A percentile compares a stretch with the other conserved stretches of the same genome.
phyloP scores from a whole-genome alignment of 1,140 invertebrate genomes.

The Vanessa tameamea region DNA sequence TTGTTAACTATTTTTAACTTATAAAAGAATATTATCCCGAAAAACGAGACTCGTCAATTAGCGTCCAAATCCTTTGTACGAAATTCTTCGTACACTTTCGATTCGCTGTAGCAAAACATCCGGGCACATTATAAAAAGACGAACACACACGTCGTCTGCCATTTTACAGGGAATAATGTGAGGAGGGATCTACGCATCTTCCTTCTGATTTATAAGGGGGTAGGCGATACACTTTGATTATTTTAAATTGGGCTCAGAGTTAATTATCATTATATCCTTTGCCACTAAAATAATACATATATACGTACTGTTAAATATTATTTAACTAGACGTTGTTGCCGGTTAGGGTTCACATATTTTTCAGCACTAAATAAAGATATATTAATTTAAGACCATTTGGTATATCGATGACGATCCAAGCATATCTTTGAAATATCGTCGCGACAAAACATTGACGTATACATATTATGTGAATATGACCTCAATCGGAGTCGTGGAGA shows the following conservation, averaged over 20 bases:
- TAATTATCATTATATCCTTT: neutral
- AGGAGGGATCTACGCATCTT: constrained; percentile 6
- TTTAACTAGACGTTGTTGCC: too few relatives aligned
- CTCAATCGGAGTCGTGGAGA: too few relatives aligned
- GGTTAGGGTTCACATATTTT: too few relatives aligned
- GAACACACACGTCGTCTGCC: neutral
- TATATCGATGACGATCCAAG: too few relatives aligned
- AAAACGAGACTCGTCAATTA: neutral
- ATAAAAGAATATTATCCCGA: neutral
- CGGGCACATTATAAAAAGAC: constrained; percentile 28
- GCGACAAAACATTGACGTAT: too few relatives aligned
- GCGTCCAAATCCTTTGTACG: neutral
- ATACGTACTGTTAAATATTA: too few relatives aligned
- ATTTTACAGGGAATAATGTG: constrained; percentile 15
- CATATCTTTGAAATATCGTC: too few relatives aligned
- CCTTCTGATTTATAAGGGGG: constrained; percentile 10
- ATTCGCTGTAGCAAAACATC: constrained; percentile 26
- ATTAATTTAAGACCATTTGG: too few relatives aligned
- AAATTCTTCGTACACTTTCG: constrained; percentile 17
- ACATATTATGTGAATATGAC: too few relatives aligned
- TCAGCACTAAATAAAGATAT: too few relatives aligned
- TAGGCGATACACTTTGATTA: constrained; percentile 13
- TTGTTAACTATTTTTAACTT: neutral
- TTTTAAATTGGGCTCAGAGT: constrained; percentile 11
- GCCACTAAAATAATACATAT: neutral